phyloP scores from a whole-genome alignment of 2,888 invertebrate genomes.

The Reticulitermes lucifugus region DNA sequence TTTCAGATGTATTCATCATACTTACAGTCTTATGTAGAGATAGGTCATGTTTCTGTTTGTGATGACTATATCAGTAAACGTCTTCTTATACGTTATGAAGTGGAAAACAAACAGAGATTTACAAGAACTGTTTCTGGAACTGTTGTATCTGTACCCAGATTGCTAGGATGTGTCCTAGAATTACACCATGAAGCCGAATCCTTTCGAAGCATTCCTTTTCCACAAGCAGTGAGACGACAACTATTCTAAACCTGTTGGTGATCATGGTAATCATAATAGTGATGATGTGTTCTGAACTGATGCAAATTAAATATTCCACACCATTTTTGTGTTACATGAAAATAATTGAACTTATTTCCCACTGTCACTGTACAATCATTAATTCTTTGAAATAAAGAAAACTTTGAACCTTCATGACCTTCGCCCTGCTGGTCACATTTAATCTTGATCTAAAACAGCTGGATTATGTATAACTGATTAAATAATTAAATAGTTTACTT shows the following conservation, averaged over 20 bases:
- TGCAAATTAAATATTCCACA: too few species aligned
- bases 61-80: slow-evolving; percentile 83
- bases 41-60: slow-evolving; percentile 79
- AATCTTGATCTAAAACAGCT: too few species aligned
- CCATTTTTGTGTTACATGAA: too few species aligned
- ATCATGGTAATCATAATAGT: too few species aligned
- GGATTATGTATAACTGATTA: too few species aligned
- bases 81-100: slow-evolving; percentile 72
- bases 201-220: slow-evolving; percentile 1
- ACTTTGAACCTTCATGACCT: too few species aligned
- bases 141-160: slow-evolving; percentile 77
- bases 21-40: slow-evolving; percentile 73
- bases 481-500: too few species aligned
- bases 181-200: slow-evolving; percentile 47
- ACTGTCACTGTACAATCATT: too few species aligned
- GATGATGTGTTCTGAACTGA: too few species aligned
- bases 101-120: slow-evolving; percentile 71
- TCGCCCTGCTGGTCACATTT: too few species aligned
- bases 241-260: neutral
- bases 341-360: too few species aligned
- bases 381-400: too few species aligned
- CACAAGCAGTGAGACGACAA: neutral
- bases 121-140: slow-evolving; percentile 79
- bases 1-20: slow-evolving; percentile 82
- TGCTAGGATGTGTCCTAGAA: slow-evolving; percentile 81